Evolutionary conservation across 2,113 vertebrate species (phyloP), one percentile per base, ranked within the genome.

Genomic region (Mormoops blainvillei): DNA sequence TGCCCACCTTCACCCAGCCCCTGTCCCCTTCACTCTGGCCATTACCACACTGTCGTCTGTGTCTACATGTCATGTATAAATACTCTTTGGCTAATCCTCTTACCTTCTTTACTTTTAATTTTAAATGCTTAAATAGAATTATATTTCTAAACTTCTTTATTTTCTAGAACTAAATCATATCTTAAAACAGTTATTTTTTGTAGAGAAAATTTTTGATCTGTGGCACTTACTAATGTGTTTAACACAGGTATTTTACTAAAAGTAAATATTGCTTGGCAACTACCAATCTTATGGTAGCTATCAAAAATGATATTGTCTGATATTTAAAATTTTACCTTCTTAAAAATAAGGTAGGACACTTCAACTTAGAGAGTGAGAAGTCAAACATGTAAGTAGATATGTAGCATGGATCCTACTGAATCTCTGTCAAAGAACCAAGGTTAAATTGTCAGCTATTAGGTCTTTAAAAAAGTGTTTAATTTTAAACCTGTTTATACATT

Each of bases 181-280:
- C 8, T 78, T 89, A 43, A 61, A 74, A 67, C 24, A 61, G 1
- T 48, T 52, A 38, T 65, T 70, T 80, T 94, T 84, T 0, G 24
- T 76, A 36, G 38, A 58, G 4, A 95, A 65, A 80, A 38, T 11
- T 50, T 74, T 92, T 87, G 33, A 43, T 50, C 26, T n/a, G 16
- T 48, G 24, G 4, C 91, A 86, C 85, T 87, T 87, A 85, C 5
- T 73, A 89, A 82, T 93, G 31, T 50, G 20, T 63, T 94, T 76
- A 80, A 81, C 33, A 70, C 13, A 96, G 43, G 36, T 84, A 88
- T n/a, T 93, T 96, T 86, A 2, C 14, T 15, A 77, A 94, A 95
- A 68, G 14, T 63, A 70, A 58, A 88, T 28, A 74, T 73, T 94
- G 15, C 41, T 95, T 93, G 48, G 45, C 52, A 95, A 91, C 22